Evolutionary conservation across 2,113 vertebrate species (phyloP), one percentile per base, ranked within the genome.

Genomic region (Muscicapa adusta): DNA sequence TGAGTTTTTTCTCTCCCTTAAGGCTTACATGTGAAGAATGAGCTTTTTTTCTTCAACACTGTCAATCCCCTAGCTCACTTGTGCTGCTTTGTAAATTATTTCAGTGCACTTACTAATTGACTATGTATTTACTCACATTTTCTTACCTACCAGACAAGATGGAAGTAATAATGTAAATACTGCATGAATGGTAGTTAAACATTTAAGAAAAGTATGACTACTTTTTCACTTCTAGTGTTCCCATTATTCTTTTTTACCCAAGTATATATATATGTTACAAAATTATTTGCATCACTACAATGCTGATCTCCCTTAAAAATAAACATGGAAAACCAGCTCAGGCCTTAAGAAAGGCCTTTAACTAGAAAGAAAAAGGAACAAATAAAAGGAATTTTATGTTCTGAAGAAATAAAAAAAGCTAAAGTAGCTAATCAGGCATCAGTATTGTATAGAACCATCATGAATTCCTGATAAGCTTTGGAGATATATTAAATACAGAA

Each of bases 261-360:
- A 45, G 28, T 45, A 24, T 29, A 22, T 34, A 22, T n/a, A 51
- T n/a, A 36, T n/a, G 23, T 54, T 66, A 60, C 6, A 77, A 77
- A 77, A 85, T 85, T 51, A 61, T 81, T 43, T 65, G 7, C 45
- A 57, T 58, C n/a, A 92, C 26, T 89, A 38, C 84, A 95, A 88
- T 94, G 85, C 66, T 84, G 85, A 92, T 91, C 13, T 76, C 53
- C 74, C 63, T 93, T 91, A 78, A 96, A 93, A 96, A 96, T 92
- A 93, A 93, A 77, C 83, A 86, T 9, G 34, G 71, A 95, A 95
- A 96, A 93, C 50, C 22, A 93, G 33, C 34, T 85, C 47, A 72
- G 77, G 60, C 89, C 81, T 96, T 92, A 75, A 91, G 91, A 51
- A 68, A 61, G 26, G 20, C n/a, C 20, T 76, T 83, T 68, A 80